Evolutionary conservation across 2,113 vertebrate species (phyloP).

Genomic region (Serinus canaria): DNA sequence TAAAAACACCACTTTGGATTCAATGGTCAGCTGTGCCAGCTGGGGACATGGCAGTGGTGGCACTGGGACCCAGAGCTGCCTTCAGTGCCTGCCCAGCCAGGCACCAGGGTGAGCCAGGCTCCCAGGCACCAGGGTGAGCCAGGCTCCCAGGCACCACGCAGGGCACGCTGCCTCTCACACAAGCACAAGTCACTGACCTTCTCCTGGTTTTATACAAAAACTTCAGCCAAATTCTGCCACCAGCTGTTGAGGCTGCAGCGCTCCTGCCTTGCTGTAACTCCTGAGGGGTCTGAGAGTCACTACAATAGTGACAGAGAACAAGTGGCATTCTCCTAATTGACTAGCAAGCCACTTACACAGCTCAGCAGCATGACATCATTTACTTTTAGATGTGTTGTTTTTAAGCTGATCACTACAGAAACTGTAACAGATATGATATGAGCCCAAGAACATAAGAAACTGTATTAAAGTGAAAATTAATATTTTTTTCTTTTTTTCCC

Average conservation of each 20-base stretch:
- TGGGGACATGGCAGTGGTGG: rapidly evolving
- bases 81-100: rapidly evolving
- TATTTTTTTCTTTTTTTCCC: background rate
- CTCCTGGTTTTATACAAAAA: background rate
- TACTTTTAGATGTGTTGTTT: background rate
- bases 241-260: rapidly evolving
- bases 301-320: background rate
- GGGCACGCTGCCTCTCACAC: too few species aligned
- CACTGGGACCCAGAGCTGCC: background rate
- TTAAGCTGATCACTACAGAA: background rate
- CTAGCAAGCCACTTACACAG: background rate
- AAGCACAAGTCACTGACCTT: background rate
- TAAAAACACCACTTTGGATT: background rate
- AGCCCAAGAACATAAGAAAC: background rate
- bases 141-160: too few species aligned
- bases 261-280: background rate
- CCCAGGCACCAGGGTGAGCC: background rate
- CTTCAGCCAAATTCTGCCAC: background rate
- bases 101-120: background rate
- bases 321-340: background rate
- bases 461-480: background rate
- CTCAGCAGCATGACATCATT: background rate
- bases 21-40: rapidly evolving
- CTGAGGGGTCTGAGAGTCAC: background rate
- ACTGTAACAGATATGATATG: background rate